These are phyloP conservation scores for Dinoponera quadriceps DNA, from an alignment of 1,140 invertebrate species.

Conservation along the genomic window DNA sequence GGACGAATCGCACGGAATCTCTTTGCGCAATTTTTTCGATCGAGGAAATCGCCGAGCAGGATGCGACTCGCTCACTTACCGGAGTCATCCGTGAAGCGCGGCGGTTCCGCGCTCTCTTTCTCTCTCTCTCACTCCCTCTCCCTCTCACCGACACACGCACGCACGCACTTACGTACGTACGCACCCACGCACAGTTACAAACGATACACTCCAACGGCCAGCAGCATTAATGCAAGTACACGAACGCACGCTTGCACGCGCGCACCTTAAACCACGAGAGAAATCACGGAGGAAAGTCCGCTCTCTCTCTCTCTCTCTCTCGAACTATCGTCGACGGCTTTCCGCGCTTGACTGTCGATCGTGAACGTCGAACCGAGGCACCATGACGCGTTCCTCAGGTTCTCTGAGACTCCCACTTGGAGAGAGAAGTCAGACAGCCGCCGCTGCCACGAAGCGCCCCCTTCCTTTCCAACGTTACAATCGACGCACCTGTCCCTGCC, in stretches of 20 bases:
- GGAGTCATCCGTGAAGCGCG: conserved; percentile 41
- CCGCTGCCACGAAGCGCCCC: not conserved
- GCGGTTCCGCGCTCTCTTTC: too few species aligned
- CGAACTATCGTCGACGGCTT: conserved; percentile 67
- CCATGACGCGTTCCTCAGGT: conserved; percentile 76
- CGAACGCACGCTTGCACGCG: not conserved
- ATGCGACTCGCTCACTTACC: conserved; percentile 29
- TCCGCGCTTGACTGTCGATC: conserved; percentile 78
- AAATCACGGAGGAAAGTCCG: too few species aligned
- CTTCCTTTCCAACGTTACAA: conserved; percentile 19
- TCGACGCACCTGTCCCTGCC: conserved; percentile 46
- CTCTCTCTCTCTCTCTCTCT: not conserved
- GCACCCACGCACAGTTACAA: conserved; percentile 30
- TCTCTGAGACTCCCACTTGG: conserved; percentile 77
- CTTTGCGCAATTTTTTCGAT: not conserved
- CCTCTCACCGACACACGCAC: not conserved
- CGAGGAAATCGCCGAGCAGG: not conserved
- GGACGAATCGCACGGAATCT: not conserved
- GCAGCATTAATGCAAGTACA: conserved; percentile 15
- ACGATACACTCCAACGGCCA: conserved; percentile 14
- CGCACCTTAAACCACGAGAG: conserved; percentile 11
- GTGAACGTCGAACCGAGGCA: conserved; percentile 31
- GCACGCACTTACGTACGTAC: conserved; percentile 19
- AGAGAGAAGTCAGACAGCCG: conserved; percentile 48
- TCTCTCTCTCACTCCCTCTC: too few species aligned